phyloP scores from a whole-genome alignment of 2,797 vertebrate species.

The Prunella strophiata region DNA sequence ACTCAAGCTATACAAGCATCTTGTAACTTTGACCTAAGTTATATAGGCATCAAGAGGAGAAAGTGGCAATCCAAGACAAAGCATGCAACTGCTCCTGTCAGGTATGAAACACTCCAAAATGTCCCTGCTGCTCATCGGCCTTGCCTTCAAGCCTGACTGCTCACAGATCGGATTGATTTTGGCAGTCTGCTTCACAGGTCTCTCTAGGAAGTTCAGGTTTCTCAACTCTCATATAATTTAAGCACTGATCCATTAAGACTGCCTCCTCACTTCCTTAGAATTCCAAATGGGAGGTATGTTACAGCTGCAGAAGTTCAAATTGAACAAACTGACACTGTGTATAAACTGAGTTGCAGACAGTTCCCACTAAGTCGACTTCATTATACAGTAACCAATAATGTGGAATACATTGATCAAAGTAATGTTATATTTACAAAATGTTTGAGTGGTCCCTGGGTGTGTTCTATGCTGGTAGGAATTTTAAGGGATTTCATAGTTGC shows the following conservation, averaged over 20 bases:
- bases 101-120: background rate
- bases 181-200: background rate
- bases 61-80: background rate
- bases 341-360: background rate
- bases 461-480: background rate
- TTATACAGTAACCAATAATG: background rate
- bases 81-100: background rate
- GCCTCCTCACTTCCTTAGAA: background rate
- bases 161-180: background rate
- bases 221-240: background rate
- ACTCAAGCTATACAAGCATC: background rate
- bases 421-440: background rate
- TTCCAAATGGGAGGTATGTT: background rate
- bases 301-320: background rate
- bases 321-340: background rate
- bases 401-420: background rate
- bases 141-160: background rate
- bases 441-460: background rate
- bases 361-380: background rate
- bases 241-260: background rate
- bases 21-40: background rate
- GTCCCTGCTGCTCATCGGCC: background rate
- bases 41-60: background rate
- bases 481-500: background rate
- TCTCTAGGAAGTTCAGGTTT: background rate